phyloP scores from a whole-genome alignment of 2,113 vertebrate genomes.

The Tringa solitaria region DNA sequence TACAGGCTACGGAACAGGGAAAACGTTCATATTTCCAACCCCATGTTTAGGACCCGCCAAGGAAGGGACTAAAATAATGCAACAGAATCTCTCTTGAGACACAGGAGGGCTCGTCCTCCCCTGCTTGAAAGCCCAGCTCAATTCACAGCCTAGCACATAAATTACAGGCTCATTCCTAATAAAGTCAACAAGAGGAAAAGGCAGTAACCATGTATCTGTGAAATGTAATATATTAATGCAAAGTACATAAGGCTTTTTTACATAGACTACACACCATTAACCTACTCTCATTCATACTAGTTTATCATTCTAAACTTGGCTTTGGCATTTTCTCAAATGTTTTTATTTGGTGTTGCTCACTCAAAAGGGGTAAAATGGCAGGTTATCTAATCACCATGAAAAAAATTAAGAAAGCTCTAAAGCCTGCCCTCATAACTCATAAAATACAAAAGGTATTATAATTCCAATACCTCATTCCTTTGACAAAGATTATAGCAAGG shows the following conservation, averaged over 20 bases:
- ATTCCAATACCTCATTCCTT: conserved; percentile 57
- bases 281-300: neutral
- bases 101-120: neutral
- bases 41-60: neutral
- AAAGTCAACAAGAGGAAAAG: neutral
- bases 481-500: conserved; percentile 70
- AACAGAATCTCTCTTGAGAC: neutral
- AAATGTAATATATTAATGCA: neutral
- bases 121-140: neutral
- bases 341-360: neutral
- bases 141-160: neutral
- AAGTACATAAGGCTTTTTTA: neutral
- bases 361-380: neutral
- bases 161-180: neutral
- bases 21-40: neutral
- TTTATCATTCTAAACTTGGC: neutral
- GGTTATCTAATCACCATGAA: neutral
- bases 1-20: neutral
- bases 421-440: conserved; percentile 37
- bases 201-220: neutral
- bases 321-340: neutral
- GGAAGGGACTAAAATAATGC: neutral
- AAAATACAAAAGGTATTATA: conserved; percentile 49
- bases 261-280: neutral
- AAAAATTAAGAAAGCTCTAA: neutral